Percentiles rank a stretch among this genome's conserved stretches.
Evolutionary conservation across 2,113 vertebrate species (phyloP).

Genomic region (Pseudonaja textilis): DNA sequence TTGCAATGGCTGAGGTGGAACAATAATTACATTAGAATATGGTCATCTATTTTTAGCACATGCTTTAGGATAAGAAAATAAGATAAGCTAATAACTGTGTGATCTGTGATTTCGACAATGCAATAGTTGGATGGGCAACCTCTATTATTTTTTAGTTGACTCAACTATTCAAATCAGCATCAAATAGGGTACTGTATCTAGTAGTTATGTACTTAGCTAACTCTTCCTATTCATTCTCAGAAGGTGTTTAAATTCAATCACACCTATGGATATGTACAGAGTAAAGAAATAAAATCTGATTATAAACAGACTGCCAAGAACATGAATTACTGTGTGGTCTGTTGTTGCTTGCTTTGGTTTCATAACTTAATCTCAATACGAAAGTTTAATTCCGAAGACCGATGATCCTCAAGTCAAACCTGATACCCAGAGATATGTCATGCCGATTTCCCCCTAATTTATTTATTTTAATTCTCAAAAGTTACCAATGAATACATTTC

Average conservation of each 20-base stretch:
- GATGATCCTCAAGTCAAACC: background rate
- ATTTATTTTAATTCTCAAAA: background rate
- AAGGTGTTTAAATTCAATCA: conserved; percentile 5
- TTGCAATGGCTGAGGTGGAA: background rate
- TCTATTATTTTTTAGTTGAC: conserved; percentile 16
- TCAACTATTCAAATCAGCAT: background rate
- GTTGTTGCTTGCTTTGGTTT: background rate
- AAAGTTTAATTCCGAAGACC: background rate
- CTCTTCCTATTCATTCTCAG: background rate
- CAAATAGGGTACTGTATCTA: background rate
- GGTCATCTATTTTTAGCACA: conserved; percentile 7
- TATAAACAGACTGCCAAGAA: background rate
- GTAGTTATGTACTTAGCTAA: background rate
- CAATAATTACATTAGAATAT: background rate
- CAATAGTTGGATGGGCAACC: background rate
- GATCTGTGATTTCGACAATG: conserved; percentile 23
- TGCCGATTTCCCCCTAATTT: background rate
- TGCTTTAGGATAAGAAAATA: background rate
- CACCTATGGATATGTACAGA: background rate
- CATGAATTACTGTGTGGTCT: background rate
- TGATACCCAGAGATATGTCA: background rate
- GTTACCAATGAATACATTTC: background rate
- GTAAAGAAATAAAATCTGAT: background rate
- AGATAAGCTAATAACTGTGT: background rate
- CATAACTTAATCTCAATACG: background rate